Conservation (phyloP, 2,113 vertebrate genomes). For the Pimephales promelas region DNA sequence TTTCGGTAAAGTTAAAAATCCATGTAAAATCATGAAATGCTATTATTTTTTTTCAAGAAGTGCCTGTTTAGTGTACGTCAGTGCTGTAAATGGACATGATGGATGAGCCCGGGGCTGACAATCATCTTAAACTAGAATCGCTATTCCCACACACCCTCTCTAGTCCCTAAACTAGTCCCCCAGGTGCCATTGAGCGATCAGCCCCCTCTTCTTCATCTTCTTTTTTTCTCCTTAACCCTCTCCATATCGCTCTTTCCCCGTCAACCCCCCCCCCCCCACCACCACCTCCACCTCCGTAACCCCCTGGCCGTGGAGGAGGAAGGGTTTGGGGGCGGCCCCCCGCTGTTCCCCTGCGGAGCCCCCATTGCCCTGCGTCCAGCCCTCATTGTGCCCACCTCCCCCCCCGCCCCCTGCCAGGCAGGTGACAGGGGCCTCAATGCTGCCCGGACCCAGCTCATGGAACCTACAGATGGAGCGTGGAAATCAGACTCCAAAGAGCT, state of each 20-base stretch:
- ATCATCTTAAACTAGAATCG: constrained; percentile 3
- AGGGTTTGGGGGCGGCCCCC: constrained; percentile 87
- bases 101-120: constrained; percentile 53
- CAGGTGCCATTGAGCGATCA: constrained; percentile 29
- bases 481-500: constrained; percentile 94
- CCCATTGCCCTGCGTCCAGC: constrained; percentile 80
- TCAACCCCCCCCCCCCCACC: constrained; percentile 17
- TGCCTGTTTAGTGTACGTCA: constrained; percentile 12
- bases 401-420: constrained; percentile 90
- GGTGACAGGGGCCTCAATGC: constrained; percentile 98
- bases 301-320: constrained; percentile 75
- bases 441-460: constrained; percentile 93
- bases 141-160: constrained; percentile 23
- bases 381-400: constrained; percentile 88
- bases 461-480: constrained; percentile 99
- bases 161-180: constrained; percentile 24
- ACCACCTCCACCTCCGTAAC: constrained; percentile 56
- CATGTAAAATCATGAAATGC: background rate
- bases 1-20: constrained; percentile 1
- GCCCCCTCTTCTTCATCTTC: constrained; percentile 35
- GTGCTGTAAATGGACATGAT: constrained; percentile 48
- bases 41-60: background rate
- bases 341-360: constrained; percentile 84
- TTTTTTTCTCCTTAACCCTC: background rate
- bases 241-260: background rate